Base-by-base conservation (phyloP, 1,140 invertebrate species). In the Pogonomyrmex californicus region DNA sequence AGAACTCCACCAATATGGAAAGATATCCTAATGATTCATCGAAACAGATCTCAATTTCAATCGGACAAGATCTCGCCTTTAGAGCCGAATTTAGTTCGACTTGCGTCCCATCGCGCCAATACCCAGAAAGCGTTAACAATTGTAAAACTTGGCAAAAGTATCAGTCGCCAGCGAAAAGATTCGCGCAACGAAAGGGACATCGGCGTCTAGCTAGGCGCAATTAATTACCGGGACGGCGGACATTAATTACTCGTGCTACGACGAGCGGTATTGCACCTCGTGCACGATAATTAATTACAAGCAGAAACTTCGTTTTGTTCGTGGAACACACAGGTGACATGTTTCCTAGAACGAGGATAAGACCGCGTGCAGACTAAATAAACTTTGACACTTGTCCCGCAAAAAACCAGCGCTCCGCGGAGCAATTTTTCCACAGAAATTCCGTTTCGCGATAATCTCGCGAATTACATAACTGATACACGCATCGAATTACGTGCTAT, bases 221-320 rank as follows among this genome's bases (percentile, higher is more conserved):
- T 90, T 90, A 90, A 90, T 90, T 73, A 88, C 85, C 56, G 70
- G 85, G 88, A 87, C 88, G 87, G 60, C 71, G 65, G 88, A 87
- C 88, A 90, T 90, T 90, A 90, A 90, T 90, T 90, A 88, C 87
- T 63, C 51, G 88, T 87, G 85, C 85, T 82, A 71, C 85, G 88
- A 87, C 23, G 49, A 90, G 79, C 66, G 56, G 44, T 60, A 51
- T 60, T 70, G 60, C 51, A 77, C 33, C n/a, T 73, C 65, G 85
- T 3, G 79, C 51, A 75, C 44, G 71, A 87, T 85, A 83, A 90
- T 90, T 90, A 90, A 90, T 90, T 90, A 90, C 77, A 17, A 76
- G 68, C 75, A 66, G 54, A 73, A 85, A 66, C 79, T n/a, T n/a
- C n/a, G n/a, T n/a, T n/a, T n/a, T 23, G 73, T 30, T 44, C 44